A percentile compares a stretch with the other conserved stretches of the same genome.
Evolutionary conservation across 2,888 invertebrate genomes (phyloP).

Genomic region (Hydraecia micacea): DNA sequence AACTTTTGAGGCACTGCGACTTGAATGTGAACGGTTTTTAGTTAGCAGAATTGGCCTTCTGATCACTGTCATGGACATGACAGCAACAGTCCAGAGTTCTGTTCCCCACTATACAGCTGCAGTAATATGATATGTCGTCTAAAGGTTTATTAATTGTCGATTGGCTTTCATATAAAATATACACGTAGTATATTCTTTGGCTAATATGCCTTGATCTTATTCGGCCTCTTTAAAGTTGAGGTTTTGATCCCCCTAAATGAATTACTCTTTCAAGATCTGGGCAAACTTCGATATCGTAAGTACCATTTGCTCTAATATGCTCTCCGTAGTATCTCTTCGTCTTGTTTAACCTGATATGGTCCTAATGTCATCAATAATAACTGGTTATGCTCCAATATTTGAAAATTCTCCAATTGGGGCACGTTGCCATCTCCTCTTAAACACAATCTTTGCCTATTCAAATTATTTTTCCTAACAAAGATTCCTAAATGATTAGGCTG

Average conservation of each 20-base stretch:
- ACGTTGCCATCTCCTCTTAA: constrained; percentile 5
- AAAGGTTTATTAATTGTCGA: no score
- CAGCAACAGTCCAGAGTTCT: constrained; percentile 13
- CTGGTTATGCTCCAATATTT: constrained; percentile 6
- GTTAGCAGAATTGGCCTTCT: no score
- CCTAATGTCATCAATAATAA: constrained; percentile 16
- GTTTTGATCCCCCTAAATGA: no score
- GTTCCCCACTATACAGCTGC: constrained; percentile 22
- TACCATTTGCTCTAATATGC: constrained; percentile 14
- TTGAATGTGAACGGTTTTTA: no score
- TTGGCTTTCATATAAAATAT: no score
- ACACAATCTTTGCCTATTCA: constrained; percentile 8
- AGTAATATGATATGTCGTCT: constrained; percentile 2
- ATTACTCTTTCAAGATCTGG: no score
- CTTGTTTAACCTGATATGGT: constrained; percentile 26
- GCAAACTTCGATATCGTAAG: no score
- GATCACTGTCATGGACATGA: no score
- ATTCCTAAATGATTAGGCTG: constrained; percentile 2
- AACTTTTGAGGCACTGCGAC: no score
- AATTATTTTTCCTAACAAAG: constrained; percentile 16
- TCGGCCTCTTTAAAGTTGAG: no score
- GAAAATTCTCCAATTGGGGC: constrained; percentile 9
- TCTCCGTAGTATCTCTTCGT: constrained; percentile 28
- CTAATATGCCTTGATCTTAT: no score
- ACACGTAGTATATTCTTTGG: no score